Evolutionary conservation across 2,113 vertebrate species (phyloP).

Genomic region (Puffinus mauretanicus): DNA sequence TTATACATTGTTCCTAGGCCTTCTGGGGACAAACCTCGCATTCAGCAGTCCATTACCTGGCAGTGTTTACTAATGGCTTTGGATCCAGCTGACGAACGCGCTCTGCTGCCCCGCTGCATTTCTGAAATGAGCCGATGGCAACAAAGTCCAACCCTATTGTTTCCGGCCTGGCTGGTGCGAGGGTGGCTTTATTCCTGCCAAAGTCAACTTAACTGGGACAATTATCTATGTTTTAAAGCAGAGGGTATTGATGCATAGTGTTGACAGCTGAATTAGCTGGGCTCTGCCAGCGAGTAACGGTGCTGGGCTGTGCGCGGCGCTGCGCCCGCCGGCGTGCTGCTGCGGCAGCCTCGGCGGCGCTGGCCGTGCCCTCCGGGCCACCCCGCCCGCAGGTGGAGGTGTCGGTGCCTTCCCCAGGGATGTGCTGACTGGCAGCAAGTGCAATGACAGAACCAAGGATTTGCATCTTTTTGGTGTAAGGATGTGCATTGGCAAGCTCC

Average conservation of each 20-base stretch:
- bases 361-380: no score
- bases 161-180: background rate
- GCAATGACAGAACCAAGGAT: background rate
- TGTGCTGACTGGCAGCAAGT: background rate
- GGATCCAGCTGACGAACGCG: background rate
- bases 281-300: accelerated
- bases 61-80: accelerated
- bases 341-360: accelerated
- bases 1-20: background rate
- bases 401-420: background rate
- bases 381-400: accelerated
- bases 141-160: background rate
- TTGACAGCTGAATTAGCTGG: background rate
- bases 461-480: background rate
- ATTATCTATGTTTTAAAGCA: accelerated
- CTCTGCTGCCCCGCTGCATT: background rate
- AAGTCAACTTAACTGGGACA: accelerated
- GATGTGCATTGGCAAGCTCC: background rate
- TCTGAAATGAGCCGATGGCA: background rate
- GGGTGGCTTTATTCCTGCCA: background rate
- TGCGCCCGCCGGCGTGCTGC: background rate
- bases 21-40: background rate
- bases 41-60: background rate
- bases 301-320: background rate
- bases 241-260: accelerated